Percentiles rank a stretch among this genome's conserved stretches.
Conservation (phyloP, 2,888 invertebrate genomes). For the Cheilosia impressa region DNA sequence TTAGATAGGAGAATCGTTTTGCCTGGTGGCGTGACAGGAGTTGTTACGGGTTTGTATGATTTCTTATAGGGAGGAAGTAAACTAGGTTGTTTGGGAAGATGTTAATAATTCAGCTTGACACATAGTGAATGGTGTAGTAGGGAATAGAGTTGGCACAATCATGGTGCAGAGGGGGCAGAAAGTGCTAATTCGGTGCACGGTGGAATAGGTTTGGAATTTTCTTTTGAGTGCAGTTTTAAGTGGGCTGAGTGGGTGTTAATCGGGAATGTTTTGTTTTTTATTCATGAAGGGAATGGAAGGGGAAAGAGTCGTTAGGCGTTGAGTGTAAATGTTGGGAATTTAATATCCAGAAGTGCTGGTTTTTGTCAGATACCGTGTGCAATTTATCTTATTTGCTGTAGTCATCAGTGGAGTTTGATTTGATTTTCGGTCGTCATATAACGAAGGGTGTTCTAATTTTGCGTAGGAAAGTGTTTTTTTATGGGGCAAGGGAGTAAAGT, state of each 20-base stretch:
- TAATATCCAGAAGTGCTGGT: too few relatives aligned
- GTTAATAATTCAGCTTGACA: constrained; percentile 64
- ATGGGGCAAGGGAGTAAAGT: too few relatives aligned
- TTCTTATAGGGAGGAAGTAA: constrained; percentile 20
- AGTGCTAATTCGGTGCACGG: constrained; percentile 50
- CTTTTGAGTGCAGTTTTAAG: not conserved
- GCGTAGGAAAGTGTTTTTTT: too few relatives aligned
- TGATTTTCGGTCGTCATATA: too few relatives aligned
- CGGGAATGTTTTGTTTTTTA: constrained; percentile 20
- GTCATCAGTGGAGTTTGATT: too few relatives aligned
- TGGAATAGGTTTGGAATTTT: not conserved
- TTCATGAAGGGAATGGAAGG: too few relatives aligned
- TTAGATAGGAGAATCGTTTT: constrained; percentile 50
- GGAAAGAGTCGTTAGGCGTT: too few relatives aligned
- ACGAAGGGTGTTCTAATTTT: too few relatives aligned
- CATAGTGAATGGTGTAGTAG: constrained; percentile 51
- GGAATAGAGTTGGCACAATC: constrained; percentile 63
- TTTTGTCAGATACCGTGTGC: too few relatives aligned
- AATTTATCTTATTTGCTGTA: too few relatives aligned
- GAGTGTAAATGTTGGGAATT: too few relatives aligned
- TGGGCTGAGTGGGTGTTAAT: constrained; percentile 39
- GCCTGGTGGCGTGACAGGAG: not conserved
- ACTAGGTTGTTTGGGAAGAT: constrained; percentile 64
- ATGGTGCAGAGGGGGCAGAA: constrained; percentile 27
- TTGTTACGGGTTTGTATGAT: not conserved